Conservation (phyloP, 2,797 vertebrate genomes). For the Falco cherrug region DNA sequence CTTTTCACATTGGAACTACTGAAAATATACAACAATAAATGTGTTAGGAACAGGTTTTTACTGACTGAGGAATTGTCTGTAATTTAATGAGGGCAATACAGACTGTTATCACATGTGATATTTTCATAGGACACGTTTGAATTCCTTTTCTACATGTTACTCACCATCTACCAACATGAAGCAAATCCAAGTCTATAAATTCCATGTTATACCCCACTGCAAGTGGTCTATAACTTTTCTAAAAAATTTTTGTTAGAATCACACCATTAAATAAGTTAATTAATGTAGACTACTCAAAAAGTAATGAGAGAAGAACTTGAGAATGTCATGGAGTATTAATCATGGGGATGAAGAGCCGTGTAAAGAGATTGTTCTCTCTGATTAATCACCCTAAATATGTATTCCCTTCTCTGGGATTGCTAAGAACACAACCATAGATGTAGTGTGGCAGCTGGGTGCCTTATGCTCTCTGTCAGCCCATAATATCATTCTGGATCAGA, state of each 20-base stretch:
- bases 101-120: background rate
- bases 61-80: background rate
- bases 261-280: background rate
- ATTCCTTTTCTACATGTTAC: background rate
- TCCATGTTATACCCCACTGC: fast-evolving
- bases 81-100: background rate
- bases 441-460: too few species aligned
- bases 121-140: background rate
- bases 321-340: background rate
- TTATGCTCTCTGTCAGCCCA: background rate
- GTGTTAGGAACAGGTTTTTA: background rate
- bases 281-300: background rate
- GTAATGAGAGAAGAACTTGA: background rate
- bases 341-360: background rate
- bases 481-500: background rate
- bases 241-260: background rate
- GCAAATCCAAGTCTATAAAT: background rate
- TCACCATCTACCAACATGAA: background rate
- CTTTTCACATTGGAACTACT: background rate
- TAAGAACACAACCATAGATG: background rate
- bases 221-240: background rate
- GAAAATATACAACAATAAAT: background rate
- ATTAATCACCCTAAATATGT: background rate
- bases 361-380: background rate
- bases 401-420: background rate